Conservation (phyloP, 2,113 vertebrate species). For the Scophthalmus maximus region DNA sequence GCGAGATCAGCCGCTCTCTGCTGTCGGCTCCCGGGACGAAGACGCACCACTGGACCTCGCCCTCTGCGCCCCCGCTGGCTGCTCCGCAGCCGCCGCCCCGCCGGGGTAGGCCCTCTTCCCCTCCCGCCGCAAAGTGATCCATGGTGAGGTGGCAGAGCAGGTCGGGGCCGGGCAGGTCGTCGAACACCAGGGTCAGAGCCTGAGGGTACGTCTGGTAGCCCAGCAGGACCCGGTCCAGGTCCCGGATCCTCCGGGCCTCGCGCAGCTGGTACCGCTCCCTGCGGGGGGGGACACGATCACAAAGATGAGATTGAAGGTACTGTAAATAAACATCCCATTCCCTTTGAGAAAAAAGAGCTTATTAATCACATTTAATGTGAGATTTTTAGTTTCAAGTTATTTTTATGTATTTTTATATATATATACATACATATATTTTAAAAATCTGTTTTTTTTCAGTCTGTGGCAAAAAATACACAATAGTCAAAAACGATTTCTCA, state of each 20-base stretch:
- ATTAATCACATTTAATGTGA: too few relatives aligned
- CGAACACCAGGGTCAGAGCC: conserved; percentile 96
- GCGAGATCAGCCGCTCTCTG: conserved; percentile 92
- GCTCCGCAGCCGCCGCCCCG: too few relatives aligned
- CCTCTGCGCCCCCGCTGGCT: conserved; percentile 67
- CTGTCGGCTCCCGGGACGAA: conserved; percentile 95
- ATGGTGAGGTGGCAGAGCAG: conserved; percentile 92
- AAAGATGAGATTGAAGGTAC: not conserved
- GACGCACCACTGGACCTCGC: conserved; percentile 94
- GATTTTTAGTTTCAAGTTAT: too few relatives aligned
- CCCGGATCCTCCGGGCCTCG: conserved; percentile 91
- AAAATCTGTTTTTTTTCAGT: too few relatives aligned
- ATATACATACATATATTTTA: too few relatives aligned
- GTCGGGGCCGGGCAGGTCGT: conserved; percentile 92
- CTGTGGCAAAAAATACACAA: too few relatives aligned
- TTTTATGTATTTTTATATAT: too few relatives aligned
- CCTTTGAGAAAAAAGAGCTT: too few relatives aligned
- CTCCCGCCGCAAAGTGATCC: conserved; percentile 90
- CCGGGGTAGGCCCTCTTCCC: conserved; percentile 47
- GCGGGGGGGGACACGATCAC: conserved; percentile 34
- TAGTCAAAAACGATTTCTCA: too few relatives aligned
- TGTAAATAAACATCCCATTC: too few relatives aligned
- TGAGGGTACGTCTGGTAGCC: conserved; percentile 96
- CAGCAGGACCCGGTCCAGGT: conserved; percentile 95
- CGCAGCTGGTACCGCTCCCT: conserved; percentile 92